A percentile compares a stretch with the other conserved stretches of the same genome.
Evolutionary conservation across 2,113 vertebrate species (phyloP).

Genomic region (Phyllostomus discolor): DNA sequence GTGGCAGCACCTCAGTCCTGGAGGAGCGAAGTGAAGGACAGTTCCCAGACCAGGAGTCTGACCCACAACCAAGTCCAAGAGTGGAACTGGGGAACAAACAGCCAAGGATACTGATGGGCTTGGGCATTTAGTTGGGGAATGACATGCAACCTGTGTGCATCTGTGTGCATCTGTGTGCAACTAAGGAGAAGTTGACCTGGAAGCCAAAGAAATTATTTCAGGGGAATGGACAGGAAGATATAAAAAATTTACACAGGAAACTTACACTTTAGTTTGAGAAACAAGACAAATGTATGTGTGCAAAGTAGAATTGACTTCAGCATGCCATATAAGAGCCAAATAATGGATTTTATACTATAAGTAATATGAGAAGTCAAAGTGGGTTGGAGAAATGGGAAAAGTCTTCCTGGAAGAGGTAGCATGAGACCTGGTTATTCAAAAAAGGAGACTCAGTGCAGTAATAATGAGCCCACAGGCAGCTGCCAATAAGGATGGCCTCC

Average conservation of each 20-base stretch:
- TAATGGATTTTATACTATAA: background rate
- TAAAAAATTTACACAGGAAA: background rate
- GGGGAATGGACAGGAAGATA: background rate
- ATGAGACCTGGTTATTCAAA: background rate
- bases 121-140: background rate
- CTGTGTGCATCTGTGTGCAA: accelerated
- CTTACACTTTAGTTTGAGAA: background rate
- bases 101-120: background rate
- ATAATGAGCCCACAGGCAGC: background rate
- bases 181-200: background rate
- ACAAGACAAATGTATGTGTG: background rate
- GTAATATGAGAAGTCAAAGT: background rate
- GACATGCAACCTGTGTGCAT: background rate
- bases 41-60: background rate
- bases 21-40: background rate
- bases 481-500: background rate
- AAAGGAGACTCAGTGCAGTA: background rate
- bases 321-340: background rate
- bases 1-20: too few relatives aligned
- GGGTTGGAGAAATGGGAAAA: background rate
- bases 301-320: background rate
- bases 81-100: background rate
- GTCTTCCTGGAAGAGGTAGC: background rate
- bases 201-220: background rate
- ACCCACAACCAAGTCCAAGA: background rate